Conservation (phyloP, 2,888 invertebrate species). For the Trachelus stipa region DNA sequence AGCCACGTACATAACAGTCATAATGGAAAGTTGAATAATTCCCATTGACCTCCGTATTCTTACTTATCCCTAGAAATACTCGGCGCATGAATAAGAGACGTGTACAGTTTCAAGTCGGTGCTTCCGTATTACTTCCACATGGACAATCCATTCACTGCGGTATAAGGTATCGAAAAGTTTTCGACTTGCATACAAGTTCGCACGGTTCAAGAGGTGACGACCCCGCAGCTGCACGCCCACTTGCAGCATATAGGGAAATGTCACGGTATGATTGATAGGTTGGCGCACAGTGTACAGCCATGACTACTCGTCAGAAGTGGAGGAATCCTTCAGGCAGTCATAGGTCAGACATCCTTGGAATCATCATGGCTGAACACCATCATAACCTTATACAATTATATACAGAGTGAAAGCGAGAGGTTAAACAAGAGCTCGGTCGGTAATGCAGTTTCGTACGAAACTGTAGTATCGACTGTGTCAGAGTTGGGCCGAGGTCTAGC, state of each 20-base stretch:
- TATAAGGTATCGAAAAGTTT: background rate
- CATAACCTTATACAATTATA: background rate
- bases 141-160: background rate
- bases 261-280: slow-evolving; percentile 51
- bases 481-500: background rate
- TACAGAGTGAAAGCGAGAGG: background rate
- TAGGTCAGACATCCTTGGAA: background rate
- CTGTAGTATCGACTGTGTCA: background rate
- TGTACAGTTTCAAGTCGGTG: background rate
- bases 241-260: slow-evolving; percentile 34
- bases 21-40: background rate
- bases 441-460: background rate
- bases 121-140: background rate
- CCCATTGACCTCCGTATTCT: background rate
- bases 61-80: background rate
- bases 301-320: background rate
- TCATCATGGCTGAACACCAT: background rate
- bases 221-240: slow-evolving; percentile 3
- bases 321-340: background rate
- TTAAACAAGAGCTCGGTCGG: background rate
- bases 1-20: background rate
- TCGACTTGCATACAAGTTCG: background rate
- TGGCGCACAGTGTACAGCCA: slow-evolving; percentile 8
- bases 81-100: background rate
- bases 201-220: background rate